phyloP scores from a whole-genome alignment of 2,797 vertebrate species.

The Pseudochaenichthys georgianus region DNA sequence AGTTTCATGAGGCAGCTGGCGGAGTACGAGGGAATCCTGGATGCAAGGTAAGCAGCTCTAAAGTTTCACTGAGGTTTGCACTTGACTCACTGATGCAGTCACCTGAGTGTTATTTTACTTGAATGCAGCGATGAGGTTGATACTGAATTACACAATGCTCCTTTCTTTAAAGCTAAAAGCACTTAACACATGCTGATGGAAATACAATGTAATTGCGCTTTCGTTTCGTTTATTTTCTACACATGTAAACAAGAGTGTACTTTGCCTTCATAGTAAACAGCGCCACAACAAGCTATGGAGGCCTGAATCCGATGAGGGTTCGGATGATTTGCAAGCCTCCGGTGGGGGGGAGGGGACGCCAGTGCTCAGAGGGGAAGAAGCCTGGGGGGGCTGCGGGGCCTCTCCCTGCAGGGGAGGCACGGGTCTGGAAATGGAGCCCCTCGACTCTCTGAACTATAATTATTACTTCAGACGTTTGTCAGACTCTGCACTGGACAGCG shows the following conservation, averaged over 20 bases:
- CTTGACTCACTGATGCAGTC: not conserved
- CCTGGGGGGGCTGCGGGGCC: constrained; percentile 78
- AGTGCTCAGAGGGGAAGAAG: constrained; percentile 74
- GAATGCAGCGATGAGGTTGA: not conserved
- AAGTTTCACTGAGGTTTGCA: constrained; percentile 2
- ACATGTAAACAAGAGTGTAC: not conserved
- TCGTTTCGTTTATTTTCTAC: not conserved
- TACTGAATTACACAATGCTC: not conserved
- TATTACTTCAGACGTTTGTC: constrained; percentile 93
- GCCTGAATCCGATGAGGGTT: constrained; percentile 87
- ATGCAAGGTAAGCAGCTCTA: constrained; percentile 88
- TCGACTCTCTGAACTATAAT: constrained; percentile 86
- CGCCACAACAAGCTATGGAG: constrained; percentile 97
- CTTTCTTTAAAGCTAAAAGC: not conserved
- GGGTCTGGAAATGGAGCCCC: constrained; percentile 85
- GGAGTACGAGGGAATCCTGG: constrained; percentile 95
- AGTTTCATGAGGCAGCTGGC: constrained; percentile 96
- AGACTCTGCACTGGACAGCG: constrained; percentile 89
- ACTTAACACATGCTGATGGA: not conserved
- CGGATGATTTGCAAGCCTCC: constrained; percentile 73
- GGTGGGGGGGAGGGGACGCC: constrained; percentile 75
- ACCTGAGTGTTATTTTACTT: not conserved
- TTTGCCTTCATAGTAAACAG: constrained; percentile 89
- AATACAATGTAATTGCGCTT: not conserved
- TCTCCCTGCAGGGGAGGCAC: constrained; percentile 74